Evolutionary conservation across 2,888 invertebrate genomes (phyloP), one percentile per base, ranked within the genome.

Genomic region (Pocota personata): DNA sequence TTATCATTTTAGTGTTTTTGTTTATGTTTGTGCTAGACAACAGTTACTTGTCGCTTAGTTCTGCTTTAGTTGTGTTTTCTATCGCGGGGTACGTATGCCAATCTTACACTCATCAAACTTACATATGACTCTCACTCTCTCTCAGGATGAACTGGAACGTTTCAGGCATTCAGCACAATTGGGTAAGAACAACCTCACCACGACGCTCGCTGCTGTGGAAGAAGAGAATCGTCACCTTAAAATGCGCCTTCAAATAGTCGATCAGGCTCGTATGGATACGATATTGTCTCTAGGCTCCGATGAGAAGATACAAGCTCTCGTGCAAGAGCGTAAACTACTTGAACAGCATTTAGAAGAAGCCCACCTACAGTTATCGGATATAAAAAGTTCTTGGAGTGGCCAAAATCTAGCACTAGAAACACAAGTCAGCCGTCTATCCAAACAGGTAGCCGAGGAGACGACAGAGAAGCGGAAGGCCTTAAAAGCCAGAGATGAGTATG

Each of bases 331-430:
- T 66, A 94, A 94, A 87, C 91, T 96, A 24, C 93, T 97, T 32
- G 96, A 97, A 87, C 94, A 96, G 82, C 95, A 96, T 89, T 92
- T 98, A 77, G 96, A 97, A 89, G 98, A 98, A 90, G 95, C 97
- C 0, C 96, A 97, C 90, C 94, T 97, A 90, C 97, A 98, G 91
- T 93, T 98, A 35, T 96, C 96, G 0, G 97, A 98, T 89, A 97
- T 98, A 88, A 98, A 98, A 91, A 96, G 97, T 0, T 96, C 97
- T 0, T 98, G 98, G 98, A 97, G 97, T 89, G 96, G 97, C 12
- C 97, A 97, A 92, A 98, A 98, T 89, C 95, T 97, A 14, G 95
- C 96, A 0, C 93, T 98, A 46, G 98, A 98, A 91, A 97, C 97
- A n/a, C 98, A 98, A 94, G 96, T 97, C 86, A 96, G 96, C 89